Conservation (phyloP, 2,888 invertebrate species). For the Laspeyria flexula region DNA sequence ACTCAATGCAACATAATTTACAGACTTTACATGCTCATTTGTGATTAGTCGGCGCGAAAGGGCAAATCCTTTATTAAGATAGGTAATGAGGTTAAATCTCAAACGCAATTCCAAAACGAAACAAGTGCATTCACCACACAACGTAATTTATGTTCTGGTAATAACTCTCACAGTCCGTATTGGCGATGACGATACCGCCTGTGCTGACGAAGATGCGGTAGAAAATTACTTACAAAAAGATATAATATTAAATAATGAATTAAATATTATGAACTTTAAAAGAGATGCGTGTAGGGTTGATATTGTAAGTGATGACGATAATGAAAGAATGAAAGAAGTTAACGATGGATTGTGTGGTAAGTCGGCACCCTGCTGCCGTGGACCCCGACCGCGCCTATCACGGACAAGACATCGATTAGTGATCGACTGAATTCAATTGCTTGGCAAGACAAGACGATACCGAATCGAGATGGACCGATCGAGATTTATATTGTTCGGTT, state of each 20-base stretch:
- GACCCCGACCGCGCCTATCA: constrained; percentile 84
- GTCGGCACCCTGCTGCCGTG: constrained; percentile 86
- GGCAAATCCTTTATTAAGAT: constrained; percentile 86
- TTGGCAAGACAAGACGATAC: constrained; percentile 83
- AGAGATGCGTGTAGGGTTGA: constrained; percentile 68
- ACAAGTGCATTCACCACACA: constrained; percentile 52
- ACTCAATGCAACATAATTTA: constrained; percentile 85
- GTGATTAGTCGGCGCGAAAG: constrained; percentile 86
- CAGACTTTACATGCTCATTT: constrained; percentile 85
- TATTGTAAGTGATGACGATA: constrained; percentile 72
- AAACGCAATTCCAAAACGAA: constrained; percentile 56
- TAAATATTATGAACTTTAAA: constrained; percentile 73
- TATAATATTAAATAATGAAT: constrained; percentile 69
- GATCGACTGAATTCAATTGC: constrained; percentile 86
- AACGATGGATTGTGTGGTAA: constrained; percentile 87
- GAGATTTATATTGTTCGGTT: constrained; percentile 83
- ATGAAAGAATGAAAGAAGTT: constrained; percentile 85
- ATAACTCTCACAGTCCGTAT: constrained; percentile 65
- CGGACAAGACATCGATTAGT: constrained; percentile 86
- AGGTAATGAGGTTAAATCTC: constrained; percentile 85
- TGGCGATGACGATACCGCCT: constrained; percentile 55
- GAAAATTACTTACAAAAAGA: constrained; percentile 82
- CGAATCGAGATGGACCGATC: constrained; percentile 78
- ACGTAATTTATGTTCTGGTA: constrained; percentile 66
- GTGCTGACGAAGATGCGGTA: constrained; percentile 83